phyloP scores from a whole-genome alignment of 2,113 vertebrate species.

The Hystrix brachyura region DNA sequence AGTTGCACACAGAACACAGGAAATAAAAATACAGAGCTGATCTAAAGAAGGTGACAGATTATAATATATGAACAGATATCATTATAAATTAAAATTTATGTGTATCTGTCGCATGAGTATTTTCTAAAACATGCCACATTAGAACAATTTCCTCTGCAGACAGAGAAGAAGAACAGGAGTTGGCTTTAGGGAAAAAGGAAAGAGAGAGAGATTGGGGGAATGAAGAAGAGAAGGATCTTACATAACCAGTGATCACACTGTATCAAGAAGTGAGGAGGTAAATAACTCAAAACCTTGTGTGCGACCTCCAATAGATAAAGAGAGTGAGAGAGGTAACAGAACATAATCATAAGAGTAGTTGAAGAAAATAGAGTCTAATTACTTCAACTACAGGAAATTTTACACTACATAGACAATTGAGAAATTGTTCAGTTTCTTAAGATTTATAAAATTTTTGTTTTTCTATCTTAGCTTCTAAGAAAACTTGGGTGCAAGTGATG shows the following conservation, averaged over 20 bases:
- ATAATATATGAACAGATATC: neutral
- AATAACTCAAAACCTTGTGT: neutral
- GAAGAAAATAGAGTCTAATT: neutral
- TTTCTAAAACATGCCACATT: neutral
- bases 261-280: neutral
- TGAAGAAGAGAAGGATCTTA: neutral
- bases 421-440: neutral
- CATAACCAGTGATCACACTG: neutral
- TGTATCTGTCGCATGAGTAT: neutral
- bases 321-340: neutral
- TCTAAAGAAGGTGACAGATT: neutral
- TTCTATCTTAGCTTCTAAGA: neutral
- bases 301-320: neutral
- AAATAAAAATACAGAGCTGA: neutral
- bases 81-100: neutral
- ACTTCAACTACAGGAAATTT: neutral
- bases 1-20: neutral
- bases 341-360: neutral
- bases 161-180: neutral
- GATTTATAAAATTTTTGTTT: neutral
- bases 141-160: neutral
- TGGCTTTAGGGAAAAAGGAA: neutral
- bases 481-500: neutral
- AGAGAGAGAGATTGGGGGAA: neutral
- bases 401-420: neutral